Evolutionary conservation across 2,113 vertebrate species (phyloP), one percentile per base, ranked within the genome.

Genomic region (Sakesphorus luctuosus): DNA sequence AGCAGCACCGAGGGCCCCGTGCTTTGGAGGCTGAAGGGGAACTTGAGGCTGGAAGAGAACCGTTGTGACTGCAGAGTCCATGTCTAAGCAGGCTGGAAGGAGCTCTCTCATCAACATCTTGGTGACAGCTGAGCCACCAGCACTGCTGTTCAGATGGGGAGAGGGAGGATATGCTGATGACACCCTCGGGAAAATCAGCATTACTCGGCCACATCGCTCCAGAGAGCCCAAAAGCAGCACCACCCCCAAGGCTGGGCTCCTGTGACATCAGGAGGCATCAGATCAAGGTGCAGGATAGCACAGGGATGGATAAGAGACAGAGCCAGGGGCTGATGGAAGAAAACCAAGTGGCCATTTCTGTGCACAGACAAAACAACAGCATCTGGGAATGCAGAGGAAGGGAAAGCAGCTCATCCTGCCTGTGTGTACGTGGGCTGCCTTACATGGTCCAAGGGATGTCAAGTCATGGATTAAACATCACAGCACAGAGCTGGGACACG

Each of bases 1-100:
- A 10, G 36, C 81, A 56, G 43, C 0, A 2, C n/a, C 3, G 2
- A 31, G 13, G 11, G 11, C 20, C 33, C 38, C 31, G 1, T 0
- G 2, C 25, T 28, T 6, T 10, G 50, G 49, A 18, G 44, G 31
- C 52, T 36, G 47, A 49, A 89, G 43, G 25, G 43, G 33, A 43
- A 18, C 20, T 36, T 10, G 21, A 18, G 35, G 53, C 20, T 15
- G 47, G 52, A 16, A 31, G 49, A 55, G 25, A n/a, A 10, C 13
- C 3, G 1, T 5, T 38, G 13, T 6, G 10, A 55, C 53, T 19
- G 21, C 8, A 17, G 9, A 52, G 59, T 9, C 56, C 49, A 2
- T 0, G 4, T 26, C 53, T 25, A 7, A 35, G 38, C 7, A 12
- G 14, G 46, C 36, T 29, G 16, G 43, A n/a, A 74, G 18, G 26